Percentiles rank a stretch among this genome's conserved stretches.
These are phyloP conservation scores for Phortica magna DNA, from an alignment of 2,888 invertebrate species.

Conservation along the genomic window DNA sequence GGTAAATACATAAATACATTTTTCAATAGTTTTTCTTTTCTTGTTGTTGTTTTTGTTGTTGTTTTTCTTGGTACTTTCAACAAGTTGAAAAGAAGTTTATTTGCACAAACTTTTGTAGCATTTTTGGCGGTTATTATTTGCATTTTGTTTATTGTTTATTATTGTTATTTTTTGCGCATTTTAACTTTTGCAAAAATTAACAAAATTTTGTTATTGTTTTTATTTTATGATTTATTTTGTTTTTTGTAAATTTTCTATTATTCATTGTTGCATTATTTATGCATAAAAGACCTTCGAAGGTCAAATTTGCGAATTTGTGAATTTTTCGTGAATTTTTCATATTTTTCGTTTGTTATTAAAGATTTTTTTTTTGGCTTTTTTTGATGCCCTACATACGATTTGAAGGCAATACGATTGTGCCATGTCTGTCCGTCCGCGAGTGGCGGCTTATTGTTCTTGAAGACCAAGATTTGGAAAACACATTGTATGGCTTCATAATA, in stretches of 20 bases:
- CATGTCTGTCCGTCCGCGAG: too few relatives aligned
- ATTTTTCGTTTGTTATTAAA: constrained; percentile 46
- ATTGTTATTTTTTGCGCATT: constrained; percentile 1
- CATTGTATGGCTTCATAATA: too few relatives aligned
- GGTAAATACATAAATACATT: constrained; percentile 13
- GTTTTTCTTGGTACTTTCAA: background rate
- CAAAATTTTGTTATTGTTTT: constrained; percentile 8
- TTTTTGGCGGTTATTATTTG: constrained; percentile 22
- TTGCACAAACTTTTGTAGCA: constrained; percentile 4
- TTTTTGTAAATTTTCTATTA: background rate
- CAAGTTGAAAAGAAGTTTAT: background rate
- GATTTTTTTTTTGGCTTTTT: background rate
- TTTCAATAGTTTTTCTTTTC: constrained; percentile 4
- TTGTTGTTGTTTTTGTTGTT: background rate
- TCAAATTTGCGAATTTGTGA: constrained; percentile 69
- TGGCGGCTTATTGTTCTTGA: too few relatives aligned
- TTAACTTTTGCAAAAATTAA: background rate
- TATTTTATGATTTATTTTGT: background rate
- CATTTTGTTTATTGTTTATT: background rate
- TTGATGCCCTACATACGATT: background rate
- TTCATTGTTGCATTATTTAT: background rate
- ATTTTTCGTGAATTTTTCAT: constrained; percentile 30
- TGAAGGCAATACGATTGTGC: too few relatives aligned
- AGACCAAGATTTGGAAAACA: too few relatives aligned
- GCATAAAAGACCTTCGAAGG: constrained; percentile 61